Evolutionary conservation across 2,113 vertebrate genomes (phyloP), one percentile per base, ranked within the genome.

Genomic region (Salvelinus fontinalis): DNA sequence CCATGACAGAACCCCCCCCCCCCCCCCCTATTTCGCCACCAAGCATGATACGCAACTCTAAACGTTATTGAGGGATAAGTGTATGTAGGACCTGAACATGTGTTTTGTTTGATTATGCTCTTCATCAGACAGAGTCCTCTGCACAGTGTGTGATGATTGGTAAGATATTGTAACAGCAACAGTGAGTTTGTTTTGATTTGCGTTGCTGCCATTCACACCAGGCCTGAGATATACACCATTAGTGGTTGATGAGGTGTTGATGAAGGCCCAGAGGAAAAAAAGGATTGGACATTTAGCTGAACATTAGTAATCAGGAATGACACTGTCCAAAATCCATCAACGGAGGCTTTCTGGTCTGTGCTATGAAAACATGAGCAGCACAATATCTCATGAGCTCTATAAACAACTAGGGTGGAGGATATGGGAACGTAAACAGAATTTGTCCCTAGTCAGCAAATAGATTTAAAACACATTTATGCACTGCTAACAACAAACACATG

Each of bases 401-500:
- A 87, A 91, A 90, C 87, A 88, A 74, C 49, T 9, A 2, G 18
- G 69, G 27, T 78, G 82, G 84, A 91, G 88, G 89, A 83, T 84
- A 83, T 74, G 81, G 68, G 70, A 84, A 78, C 29, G 31, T 80
- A 80, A 92, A 85, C 60, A 60, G 22, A 70, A 77, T 65, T 73
- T 70, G 24, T 67, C 60, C 66, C 2, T 13, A 77, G 68, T 81
- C 60, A 76, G 88, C 75, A 34, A 76, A 86, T 77, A 80, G 5
- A 79, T 67, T 73, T 74, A 84, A 81, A 83, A 79, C 69, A 79
- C 76, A 81, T 59, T 80, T 74, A 74, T 75, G 66, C 75, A 74
- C 84, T 39, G 13, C 74, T 91, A 90, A 92, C 78, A 85, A 79
- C 82, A 89, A 92, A 90, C 90, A 93, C 72, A 84, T 89, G 84